Conservation (phyloP, 2,113 vertebrate species). For the Oryzias melastigma region DNA sequence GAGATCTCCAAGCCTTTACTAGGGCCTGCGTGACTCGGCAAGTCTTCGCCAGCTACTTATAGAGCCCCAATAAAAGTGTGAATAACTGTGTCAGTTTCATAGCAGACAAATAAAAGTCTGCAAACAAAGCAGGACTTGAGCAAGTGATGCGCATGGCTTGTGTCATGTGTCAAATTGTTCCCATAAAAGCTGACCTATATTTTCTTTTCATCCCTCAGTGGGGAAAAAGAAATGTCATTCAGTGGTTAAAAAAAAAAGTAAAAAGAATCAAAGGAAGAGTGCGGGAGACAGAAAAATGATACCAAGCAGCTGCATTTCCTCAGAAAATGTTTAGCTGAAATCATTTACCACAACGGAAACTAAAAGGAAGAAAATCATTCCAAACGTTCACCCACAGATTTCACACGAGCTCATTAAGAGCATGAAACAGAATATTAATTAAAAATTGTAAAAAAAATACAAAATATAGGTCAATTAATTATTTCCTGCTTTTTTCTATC, state of each 20-base stretch:
- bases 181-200: slow-evolving; percentile 73
- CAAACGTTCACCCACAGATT: too few species aligned
- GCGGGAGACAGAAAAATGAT: slow-evolving; percentile 36
- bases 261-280: slow-evolving; percentile 16
- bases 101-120: slow-evolving; percentile 49
- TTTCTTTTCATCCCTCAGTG: slow-evolving; percentile 48
- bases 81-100: slow-evolving; percentile 57
- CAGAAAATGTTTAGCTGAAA: not conserved
- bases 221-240: slow-evolving; percentile 25
- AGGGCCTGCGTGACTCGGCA: slow-evolving; percentile 49
- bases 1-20: slow-evolving; percentile 54
- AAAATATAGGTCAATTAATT: slow-evolving; percentile 32
- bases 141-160: slow-evolving; percentile 52
- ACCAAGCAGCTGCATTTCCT: slow-evolving; percentile 31
- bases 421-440: slow-evolving; percentile 11
- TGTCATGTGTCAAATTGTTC: slow-evolving; percentile 70
- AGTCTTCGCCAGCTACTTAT: slow-evolving; percentile 61
- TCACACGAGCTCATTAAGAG: too few species aligned
- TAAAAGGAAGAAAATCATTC: too few species aligned
- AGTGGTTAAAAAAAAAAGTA: slow-evolving; percentile 17
- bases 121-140: slow-evolving; percentile 55
- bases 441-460: slow-evolving; percentile 38
- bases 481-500: slow-evolving; percentile 55
- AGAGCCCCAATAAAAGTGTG: slow-evolving; percentile 55
- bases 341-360: too few species aligned